These are phyloP conservation scores for Caenorhabditis tropicalis DNA, from an alignment of 1,140 invertebrate genomes.

Conservation along the genomic window DNA sequence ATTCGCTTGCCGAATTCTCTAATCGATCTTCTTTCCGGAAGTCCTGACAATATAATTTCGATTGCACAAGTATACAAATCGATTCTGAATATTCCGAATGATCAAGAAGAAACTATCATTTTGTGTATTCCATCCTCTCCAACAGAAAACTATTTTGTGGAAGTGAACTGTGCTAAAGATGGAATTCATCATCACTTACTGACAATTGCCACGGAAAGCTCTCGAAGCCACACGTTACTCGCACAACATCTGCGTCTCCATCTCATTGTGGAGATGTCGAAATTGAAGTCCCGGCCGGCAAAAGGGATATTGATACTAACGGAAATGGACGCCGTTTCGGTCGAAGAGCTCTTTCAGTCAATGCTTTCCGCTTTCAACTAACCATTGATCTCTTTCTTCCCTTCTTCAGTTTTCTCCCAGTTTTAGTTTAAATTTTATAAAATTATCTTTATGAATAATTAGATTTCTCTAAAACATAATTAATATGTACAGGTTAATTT, in stretches of 20 bases:
- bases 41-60: neutral
- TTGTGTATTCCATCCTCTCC: neutral
- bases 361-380: neutral
- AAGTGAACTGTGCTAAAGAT: neutral
- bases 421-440: no score
- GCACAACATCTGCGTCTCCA: slow-evolving; percentile 1
- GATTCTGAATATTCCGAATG: neutral
- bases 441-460: no score
- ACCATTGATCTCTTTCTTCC: neutral
- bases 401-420: neutral
- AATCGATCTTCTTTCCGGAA: neutral
- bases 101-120: neutral
- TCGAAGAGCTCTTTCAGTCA: slow-evolving; percentile 10
- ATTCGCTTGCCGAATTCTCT: neutral
- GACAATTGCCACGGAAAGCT: slow-evolving; percentile 33
- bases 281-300: slow-evolving; percentile 25
- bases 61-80: slow-evolving; percentile 1
- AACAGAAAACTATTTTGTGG: neutral
- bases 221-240: slow-evolving; percentile 16
- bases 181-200: neutral
- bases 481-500: neutral
- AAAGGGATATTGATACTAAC: slow-evolving; percentile 30
- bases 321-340: slow-evolving; percentile 25
- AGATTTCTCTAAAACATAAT: neutral
- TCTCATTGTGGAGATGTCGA: slow-evolving; percentile 35